Conservation (phyloP, 2,113 vertebrate species). For the Colossoma macropomum region DNA sequence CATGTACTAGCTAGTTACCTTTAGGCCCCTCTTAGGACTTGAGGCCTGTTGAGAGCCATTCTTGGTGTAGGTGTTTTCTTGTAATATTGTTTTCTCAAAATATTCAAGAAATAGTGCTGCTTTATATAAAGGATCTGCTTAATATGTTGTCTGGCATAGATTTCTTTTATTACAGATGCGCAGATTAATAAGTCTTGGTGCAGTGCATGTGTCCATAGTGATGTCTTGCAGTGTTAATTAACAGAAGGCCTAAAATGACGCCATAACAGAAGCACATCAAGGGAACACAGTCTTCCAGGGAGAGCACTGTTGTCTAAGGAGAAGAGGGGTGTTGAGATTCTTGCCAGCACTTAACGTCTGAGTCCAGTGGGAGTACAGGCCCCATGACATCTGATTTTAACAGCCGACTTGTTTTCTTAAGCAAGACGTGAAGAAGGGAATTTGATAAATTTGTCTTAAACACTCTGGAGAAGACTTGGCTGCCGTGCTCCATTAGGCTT, state of each 20-base stretch:
- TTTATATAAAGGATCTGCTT: constrained; percentile 7
- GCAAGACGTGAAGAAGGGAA: constrained; percentile 43
- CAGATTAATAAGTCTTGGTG: no score
- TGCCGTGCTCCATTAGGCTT: constrained; percentile 56
- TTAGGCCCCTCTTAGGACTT: not conserved
- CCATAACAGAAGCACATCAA: constrained; percentile 22
- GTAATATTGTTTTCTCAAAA: not conserved
- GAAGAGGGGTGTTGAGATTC: not conserved
- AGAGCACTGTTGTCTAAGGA: constrained; percentile 37
- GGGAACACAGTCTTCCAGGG: constrained; percentile 4
- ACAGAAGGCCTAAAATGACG: constrained; percentile 10
- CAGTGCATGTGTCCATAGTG: not conserved
- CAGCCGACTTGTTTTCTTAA: constrained; percentile 60
- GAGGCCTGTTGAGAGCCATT: not conserved
- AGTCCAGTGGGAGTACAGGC: constrained; percentile 49
- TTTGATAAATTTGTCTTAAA: constrained; percentile 64
- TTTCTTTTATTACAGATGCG: no score
- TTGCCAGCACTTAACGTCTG: constrained; percentile 53
- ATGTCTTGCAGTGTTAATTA: constrained; percentile 30
- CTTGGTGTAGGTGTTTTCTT: not conserved
- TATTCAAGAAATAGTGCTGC: not conserved
- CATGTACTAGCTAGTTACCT: not conserved
- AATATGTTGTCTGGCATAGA: not conserved
- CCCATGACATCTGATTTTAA: constrained; percentile 57
- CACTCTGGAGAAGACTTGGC: constrained; percentile 55